Evolutionary conservation across 2,797 vertebrate species (phyloP).

Genomic region (Sitta carolinensis): DNA sequence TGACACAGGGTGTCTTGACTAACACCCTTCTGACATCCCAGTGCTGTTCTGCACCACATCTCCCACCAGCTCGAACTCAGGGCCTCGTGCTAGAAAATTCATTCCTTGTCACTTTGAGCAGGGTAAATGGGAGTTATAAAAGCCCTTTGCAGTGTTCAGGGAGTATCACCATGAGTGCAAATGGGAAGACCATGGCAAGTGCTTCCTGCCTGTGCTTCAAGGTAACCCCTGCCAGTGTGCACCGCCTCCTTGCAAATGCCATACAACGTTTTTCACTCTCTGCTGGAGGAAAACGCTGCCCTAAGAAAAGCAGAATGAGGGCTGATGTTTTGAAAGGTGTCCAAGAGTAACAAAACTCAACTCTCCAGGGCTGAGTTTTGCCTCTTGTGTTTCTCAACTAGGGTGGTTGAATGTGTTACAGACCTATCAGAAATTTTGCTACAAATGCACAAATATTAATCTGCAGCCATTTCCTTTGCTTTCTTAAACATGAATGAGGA

Average conservation of each 20-base stretch:
- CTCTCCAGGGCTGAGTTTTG: slow-evolving; percentile 71
- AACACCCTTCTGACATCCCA: neutral
- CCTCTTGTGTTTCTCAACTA: slow-evolving; percentile 74
- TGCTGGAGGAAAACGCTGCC: slow-evolving; percentile 66
- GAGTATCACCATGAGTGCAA: neutral
- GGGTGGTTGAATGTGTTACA: slow-evolving; percentile 73
- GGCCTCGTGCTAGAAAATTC: neutral
- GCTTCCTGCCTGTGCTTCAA: neutral
- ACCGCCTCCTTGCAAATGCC: slow-evolving; percentile 52
- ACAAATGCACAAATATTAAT: slow-evolving; percentile 77
- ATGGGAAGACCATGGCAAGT: neutral
- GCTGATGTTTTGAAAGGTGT: slow-evolving; percentile 76
- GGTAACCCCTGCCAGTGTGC: neutral
- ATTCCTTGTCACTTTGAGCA: neutral
- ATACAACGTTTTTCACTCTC: slow-evolving; percentile 47
- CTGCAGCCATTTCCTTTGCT: slow-evolving; percentile 78
- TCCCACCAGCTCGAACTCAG: neutral
- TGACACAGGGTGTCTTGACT: neutral
- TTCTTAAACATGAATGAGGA: slow-evolving; percentile 81
- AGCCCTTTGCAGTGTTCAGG: neutral
- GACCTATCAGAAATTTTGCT: slow-evolving; percentile 69
- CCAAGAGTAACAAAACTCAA: slow-evolving; percentile 78
- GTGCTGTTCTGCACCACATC: accelerated
- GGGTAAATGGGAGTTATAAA: neutral
- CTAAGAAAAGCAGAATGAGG: slow-evolving; percentile 69